Conservation (phyloP, 1,140 invertebrate species). For the Lepidotrigona ventralis region DNA sequence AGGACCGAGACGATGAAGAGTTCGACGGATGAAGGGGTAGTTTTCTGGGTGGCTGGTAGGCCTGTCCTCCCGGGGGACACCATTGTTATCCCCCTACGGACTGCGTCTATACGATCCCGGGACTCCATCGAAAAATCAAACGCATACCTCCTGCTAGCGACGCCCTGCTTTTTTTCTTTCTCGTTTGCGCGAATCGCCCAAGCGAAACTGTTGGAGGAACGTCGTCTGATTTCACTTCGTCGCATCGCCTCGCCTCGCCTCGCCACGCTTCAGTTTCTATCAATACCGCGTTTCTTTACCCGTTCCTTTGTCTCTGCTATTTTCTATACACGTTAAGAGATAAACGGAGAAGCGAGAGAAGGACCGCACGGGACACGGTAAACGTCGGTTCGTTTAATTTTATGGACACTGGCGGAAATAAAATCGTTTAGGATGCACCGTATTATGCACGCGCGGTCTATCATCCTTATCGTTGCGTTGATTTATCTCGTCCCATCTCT, state of each 20-base stretch:
- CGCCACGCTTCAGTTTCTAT: neutral
- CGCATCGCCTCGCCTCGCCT: neutral
- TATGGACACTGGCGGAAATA: neutral
- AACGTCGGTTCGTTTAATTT: conserved; percentile 25
- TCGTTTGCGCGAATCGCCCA: conserved; percentile 19
- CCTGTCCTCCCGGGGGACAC: conserved; percentile 74
- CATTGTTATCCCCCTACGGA: conserved; percentile 77
- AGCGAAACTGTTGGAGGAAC: conserved; percentile 42
- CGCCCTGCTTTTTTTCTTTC: conserved; percentile 32
- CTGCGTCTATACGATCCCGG: conserved; percentile 66
- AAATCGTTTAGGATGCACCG: conserved; percentile 27
- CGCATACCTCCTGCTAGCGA: conserved; percentile 70
- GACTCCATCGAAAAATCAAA: conserved; percentile 77
- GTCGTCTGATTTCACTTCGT: conserved; percentile 26
- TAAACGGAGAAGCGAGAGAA: neutral
- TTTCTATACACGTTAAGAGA: neutral
- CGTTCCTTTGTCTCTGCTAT: neutral
- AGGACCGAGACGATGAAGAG: conserved; percentile 67
- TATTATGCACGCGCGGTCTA: neutral
- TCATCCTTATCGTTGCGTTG: conserved; percentile 3
- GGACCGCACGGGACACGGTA: neutral
- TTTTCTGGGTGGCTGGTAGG: conserved; percentile 72
- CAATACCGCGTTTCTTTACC: neutral
- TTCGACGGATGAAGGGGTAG: conserved; percentile 64
- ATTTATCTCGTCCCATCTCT: conserved; percentile 27